Base-by-base conservation (phyloP, 2,888 invertebrate genomes). In the Sclerodermus sp. region DNA sequence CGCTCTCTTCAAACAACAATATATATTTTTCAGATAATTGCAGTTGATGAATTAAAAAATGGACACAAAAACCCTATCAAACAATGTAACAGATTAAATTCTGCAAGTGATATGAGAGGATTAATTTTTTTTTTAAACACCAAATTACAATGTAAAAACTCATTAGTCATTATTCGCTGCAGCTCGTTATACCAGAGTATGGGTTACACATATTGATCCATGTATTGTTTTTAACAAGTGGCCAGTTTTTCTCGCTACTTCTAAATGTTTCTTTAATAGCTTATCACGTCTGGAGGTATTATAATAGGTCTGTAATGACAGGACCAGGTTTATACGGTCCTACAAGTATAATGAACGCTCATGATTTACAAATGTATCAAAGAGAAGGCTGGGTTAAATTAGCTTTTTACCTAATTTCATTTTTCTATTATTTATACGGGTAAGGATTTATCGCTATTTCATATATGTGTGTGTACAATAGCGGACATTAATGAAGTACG, bases 51-150 rank as follows among this genome's bases (percentile, higher is more conserved):
- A 82, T 82, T 99, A 64, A 97, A 96, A 82, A 98, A 97, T 29
- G 99, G 99, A 74, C 97, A 98, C 80, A 99, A 99, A 82, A 98
- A 99, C 83, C 99, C 99, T 18, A 97, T 99, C 73, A 98, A 99
- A 78, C 98, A 98, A 78, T 99, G 99, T 78, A 93, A 94, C 77
- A 96, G 92, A 74, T 82, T 99, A 53, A 99, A 99, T 83, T 96
- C 97, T 72, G 98, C 97, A 82, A 87, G 90, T 86, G 51, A 30
- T n/a, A 12, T 38, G 39, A 17, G 32, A 9, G 1, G 38, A 36
- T 14, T 8, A 37, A n/a, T 10, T 38, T 14, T 14, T 14, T 16
- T 14, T 38, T 38, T 5, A 17, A 38, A 16, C 6, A n/a, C n/a
- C n/a, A n/a, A n/a, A n/a, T n/a, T n/a, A 15, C 3, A 13, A 8